These are phyloP conservation scores for Campaea margaritaria DNA, from an alignment of 2,888 invertebrate species.

Conservation along the genomic window DNA sequence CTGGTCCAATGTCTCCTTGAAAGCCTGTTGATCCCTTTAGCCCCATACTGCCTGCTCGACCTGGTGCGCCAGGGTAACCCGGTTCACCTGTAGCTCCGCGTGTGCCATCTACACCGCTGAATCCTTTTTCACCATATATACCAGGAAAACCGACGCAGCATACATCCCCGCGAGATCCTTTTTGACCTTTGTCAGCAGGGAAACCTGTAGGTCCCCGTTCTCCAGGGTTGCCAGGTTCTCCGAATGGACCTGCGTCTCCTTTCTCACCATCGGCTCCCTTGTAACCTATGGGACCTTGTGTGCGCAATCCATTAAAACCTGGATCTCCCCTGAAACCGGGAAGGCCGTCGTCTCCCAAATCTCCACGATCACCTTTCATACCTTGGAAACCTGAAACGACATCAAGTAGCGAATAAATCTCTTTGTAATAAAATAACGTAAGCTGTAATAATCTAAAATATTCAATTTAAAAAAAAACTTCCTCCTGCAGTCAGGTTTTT, in stretches of 20 bases:
- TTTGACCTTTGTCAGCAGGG: constrained; percentile 85
- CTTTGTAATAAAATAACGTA: neutral
- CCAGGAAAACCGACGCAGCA: constrained; percentile 79
- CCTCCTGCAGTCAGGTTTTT: too few relatives aligned
- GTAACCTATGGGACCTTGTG: constrained; percentile 77
- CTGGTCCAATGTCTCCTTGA: constrained; percentile 84
- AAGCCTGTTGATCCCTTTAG: constrained; percentile 71
- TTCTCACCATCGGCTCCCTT: constrained; percentile 88
- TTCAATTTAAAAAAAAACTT: too few relatives aligned
- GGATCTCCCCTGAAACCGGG: constrained; percentile 66
- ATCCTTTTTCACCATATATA: constrained; percentile 71
- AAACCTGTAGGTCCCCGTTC: constrained; percentile 86
- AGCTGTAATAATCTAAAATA: neutral
- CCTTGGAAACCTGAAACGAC: constrained; percentile 49
- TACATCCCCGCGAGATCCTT: constrained; percentile 80
- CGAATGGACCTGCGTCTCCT: constrained; percentile 87
- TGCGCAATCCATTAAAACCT: constrained; percentile 71
- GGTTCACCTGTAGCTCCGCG: constrained; percentile 84
- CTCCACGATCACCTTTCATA: constrained; percentile 67
- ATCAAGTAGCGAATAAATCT: neutral
- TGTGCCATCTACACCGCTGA: constrained; percentile 69
- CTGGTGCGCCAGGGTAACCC: constrained; percentile 85
- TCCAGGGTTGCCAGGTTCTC: constrained; percentile 83
- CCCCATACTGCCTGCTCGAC: constrained; percentile 79
- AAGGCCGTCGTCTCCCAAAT: constrained; percentile 66